These are phyloP conservation scores for Chymomyza amoena DNA, from an alignment of 2,888 invertebrate species.

Conservation along the genomic window DNA sequence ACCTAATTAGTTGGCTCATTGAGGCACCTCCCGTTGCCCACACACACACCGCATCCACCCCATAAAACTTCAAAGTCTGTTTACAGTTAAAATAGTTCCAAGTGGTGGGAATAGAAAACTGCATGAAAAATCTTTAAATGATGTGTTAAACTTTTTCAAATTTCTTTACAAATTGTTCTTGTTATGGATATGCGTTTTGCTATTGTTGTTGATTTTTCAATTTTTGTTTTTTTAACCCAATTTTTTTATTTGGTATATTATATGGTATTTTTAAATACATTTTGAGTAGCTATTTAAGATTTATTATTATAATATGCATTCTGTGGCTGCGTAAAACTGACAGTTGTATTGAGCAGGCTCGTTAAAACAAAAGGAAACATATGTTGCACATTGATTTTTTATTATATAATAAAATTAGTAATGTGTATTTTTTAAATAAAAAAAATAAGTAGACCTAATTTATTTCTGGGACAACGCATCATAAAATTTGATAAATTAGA, in stretches of 20 bases:
- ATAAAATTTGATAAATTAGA: too few species aligned
- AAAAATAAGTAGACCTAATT: too few species aligned
- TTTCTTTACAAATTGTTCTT: neutral
- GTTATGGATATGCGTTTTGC: neutral
- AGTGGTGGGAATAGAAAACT: constrained; percentile 27
- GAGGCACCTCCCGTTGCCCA: neutral
- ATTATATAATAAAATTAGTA: too few species aligned
- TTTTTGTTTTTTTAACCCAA: neutral
- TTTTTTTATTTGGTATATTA: neutral
- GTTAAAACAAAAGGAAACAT: too few species aligned
- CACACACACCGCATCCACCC: neutral
- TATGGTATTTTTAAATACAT: too few species aligned
- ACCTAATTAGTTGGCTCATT: constrained; percentile 45
- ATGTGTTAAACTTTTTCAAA: constrained; percentile 36
- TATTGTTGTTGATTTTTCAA: neutral
- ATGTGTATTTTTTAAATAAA: too few species aligned
- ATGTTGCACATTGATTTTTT: too few species aligned
- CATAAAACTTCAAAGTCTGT: neutral
- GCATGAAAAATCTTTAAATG: constrained; percentile 37
- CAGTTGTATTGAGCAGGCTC: neutral
- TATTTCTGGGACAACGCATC: too few species aligned
- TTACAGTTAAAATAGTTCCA: neutral
- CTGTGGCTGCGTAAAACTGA: neutral
- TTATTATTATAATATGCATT: neutral
- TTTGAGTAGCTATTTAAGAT: neutral